phyloP scores from a whole-genome alignment of 2,888 invertebrate genomes.

The Lymantria monacha region DNA sequence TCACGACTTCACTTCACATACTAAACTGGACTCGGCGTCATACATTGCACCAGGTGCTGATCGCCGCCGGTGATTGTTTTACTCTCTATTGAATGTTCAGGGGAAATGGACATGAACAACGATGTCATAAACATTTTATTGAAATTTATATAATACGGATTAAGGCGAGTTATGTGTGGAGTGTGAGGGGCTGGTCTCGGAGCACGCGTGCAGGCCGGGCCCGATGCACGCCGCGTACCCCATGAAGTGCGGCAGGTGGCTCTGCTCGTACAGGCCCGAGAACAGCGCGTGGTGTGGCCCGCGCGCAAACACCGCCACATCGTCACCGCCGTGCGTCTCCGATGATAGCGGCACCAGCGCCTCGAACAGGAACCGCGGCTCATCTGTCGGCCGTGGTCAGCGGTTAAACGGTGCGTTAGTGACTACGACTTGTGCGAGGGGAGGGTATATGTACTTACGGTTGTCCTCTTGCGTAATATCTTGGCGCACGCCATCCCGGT shows the following conservation, averaged over 20 bases:
- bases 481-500: conserved; percentile 55
- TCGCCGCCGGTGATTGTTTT: no score
- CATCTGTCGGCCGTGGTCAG: conserved; percentile 26
- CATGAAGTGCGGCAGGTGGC: conserved; percentile 88
- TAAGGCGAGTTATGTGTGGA: no score
- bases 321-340: conserved; percentile 90
- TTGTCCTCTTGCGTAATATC: conserved; percentile 64
- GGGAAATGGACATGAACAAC: no score
- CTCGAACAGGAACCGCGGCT: conserved; percentile 40
- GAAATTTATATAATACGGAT: no score
- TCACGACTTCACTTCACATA: no score
- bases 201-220: conserved; percentile 20
- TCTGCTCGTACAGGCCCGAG: conserved; percentile 89
- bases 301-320: conserved; percentile 87
- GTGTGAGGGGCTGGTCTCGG: conserved; percentile 34
- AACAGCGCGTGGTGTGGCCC: conserved; percentile 90
- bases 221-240: conserved; percentile 88
- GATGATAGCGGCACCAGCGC: conserved; percentile 79
- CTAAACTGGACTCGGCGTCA: no score
- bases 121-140: no score
- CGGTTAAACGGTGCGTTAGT: neutral
- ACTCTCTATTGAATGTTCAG: no score
- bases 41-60: no score
- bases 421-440: no score
- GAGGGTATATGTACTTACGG: conserved; percentile 39